phyloP scores from a whole-genome alignment of 1,140 invertebrate genomes.

The Pollicipes pollicipes region DNA sequence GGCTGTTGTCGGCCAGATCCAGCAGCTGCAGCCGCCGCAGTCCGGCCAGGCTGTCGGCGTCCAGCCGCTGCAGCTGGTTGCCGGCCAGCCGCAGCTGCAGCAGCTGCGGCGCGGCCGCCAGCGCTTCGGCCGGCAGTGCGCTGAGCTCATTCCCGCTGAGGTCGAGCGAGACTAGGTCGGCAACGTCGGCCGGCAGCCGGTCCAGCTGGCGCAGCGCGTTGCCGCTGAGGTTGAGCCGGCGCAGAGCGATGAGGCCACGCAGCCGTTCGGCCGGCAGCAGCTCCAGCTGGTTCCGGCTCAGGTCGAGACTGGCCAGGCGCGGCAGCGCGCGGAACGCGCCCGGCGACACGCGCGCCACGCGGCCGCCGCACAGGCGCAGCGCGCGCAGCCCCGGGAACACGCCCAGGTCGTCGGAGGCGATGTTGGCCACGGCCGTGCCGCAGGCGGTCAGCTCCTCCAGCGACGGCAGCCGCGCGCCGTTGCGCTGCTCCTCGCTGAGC shows the following conservation, averaged over 20 bases:
- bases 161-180: constrained; percentile 48
- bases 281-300: constrained; percentile 66
- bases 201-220: constrained; percentile 64
- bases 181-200: constrained; percentile 58
- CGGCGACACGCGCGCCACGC: constrained; percentile 59
- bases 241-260: constrained; percentile 49
- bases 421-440: constrained; percentile 60
- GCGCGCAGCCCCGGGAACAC: constrained; percentile 59
- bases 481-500: constrained; percentile 37
- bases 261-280: constrained; percentile 65
- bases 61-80: constrained; percentile 15
- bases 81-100: constrained; percentile 18
- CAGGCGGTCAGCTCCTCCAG: constrained; percentile 62
- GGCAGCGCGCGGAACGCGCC: constrained; percentile 59
- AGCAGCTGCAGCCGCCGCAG: constrained; percentile 32
- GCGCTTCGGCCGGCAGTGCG: constrained; percentile 52
- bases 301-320: constrained; percentile 55
- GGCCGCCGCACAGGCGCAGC: constrained; percentile 51
- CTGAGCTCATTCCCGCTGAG: constrained; percentile 68
- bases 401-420: constrained; percentile 73
- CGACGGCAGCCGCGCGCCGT: constrained; percentile 40
- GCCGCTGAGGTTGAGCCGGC: constrained; percentile 58
- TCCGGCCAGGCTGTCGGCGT: constrained; percentile 10
- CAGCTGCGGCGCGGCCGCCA: constrained; percentile 33
- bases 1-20: constrained; percentile 59